Evolutionary conservation across 1,140 invertebrate genomes (phyloP).

Genomic region (Bradysia coprophila): DNA sequence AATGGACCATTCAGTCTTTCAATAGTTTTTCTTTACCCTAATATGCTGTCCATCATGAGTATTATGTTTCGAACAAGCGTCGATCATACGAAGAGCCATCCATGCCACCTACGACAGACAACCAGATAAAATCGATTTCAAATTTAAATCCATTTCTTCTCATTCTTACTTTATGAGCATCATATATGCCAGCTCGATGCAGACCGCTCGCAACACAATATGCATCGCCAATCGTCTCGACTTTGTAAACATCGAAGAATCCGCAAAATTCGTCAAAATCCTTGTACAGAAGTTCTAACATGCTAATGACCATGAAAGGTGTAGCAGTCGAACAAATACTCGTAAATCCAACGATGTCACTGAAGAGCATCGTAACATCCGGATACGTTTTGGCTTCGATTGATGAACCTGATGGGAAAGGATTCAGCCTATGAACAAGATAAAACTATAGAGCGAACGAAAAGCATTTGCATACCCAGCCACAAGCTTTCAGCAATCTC

Average conservation of each 20-base stretch:
- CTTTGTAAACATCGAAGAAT: constrained; percentile 83
- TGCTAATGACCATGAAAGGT: constrained; percentile 85
- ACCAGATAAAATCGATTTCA: too few species aligned
- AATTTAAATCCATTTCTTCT: constrained; percentile 83
- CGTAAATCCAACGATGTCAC: constrained; percentile 91
- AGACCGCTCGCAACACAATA: constrained; percentile 88
- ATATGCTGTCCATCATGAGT: constrained; percentile 84
- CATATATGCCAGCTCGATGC: constrained; percentile 48
- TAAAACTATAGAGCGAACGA: too few species aligned
- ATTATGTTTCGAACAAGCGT: constrained; percentile 64
- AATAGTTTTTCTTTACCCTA: constrained; percentile 44
- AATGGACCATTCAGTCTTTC: not conserved
- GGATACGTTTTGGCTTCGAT: constrained; percentile 84
- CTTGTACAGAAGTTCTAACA: constrained; percentile 83
- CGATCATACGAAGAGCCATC: constrained; percentile 83
- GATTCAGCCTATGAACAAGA: not conserved
- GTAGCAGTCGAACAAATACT: constrained; percentile 80
- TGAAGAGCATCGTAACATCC: constrained; percentile 86
- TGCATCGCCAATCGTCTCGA: constrained; percentile 88
- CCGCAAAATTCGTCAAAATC: constrained; percentile 83
- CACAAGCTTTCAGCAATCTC: constrained; percentile 82
- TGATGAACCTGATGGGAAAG: constrained; percentile 41
- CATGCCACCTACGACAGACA: too few species aligned
- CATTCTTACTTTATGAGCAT: constrained; percentile 90
- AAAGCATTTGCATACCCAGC: too few species aligned